phyloP scores from a whole-genome alignment of 2,113 vertebrate species.

The Ahaetulla prasina region DNA sequence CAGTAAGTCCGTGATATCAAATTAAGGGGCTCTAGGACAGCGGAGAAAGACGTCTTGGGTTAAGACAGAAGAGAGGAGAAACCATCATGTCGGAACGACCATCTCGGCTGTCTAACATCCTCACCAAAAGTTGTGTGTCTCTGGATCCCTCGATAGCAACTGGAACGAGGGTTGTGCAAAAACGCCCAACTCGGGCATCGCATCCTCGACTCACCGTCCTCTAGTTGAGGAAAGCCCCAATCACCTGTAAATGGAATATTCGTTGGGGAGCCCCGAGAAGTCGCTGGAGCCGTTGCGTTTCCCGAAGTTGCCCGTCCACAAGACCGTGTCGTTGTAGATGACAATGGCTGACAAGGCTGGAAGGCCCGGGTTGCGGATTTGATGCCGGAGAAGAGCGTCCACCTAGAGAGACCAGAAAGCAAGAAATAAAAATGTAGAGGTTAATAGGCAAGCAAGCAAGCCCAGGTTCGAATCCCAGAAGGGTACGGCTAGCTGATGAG shows the following conservation, averaged over 20 bases:
- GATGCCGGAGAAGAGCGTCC: conserved; percentile 74
- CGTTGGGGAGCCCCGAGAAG: conserved; percentile 73
- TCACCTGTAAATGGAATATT: conserved; percentile 90
- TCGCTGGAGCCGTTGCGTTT: conserved; percentile 81
- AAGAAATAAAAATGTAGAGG: not conserved
- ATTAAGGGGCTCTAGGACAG: not conserved
- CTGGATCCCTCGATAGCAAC: not conserved
- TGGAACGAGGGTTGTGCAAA: not conserved
- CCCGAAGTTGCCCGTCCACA: conserved; percentile 91
- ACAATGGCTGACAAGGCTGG: conserved; percentile 83
- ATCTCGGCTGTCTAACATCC: not conserved
- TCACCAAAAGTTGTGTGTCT: not conserved
- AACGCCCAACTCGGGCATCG: not conserved
- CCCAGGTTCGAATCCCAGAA: too few species aligned
- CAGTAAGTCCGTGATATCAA: not conserved
- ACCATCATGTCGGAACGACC: not conserved
- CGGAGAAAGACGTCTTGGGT: not conserved
- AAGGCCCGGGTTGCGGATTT: conserved; percentile 66
- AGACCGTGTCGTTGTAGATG: conserved; percentile 84
- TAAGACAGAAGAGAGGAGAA: not conserved
- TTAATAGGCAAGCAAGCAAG: too few species aligned
- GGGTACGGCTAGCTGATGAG: too few species aligned
- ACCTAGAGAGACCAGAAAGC: conserved; percentile 59
- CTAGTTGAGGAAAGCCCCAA: accelerated
- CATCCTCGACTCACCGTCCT: not conserved